Percentiles rank a stretch among this genome's conserved stretches.
These are phyloP conservation scores for Barnardius zonarius DNA, from an alignment of 2,113 vertebrate genomes.

Conservation along the genomic window DNA sequence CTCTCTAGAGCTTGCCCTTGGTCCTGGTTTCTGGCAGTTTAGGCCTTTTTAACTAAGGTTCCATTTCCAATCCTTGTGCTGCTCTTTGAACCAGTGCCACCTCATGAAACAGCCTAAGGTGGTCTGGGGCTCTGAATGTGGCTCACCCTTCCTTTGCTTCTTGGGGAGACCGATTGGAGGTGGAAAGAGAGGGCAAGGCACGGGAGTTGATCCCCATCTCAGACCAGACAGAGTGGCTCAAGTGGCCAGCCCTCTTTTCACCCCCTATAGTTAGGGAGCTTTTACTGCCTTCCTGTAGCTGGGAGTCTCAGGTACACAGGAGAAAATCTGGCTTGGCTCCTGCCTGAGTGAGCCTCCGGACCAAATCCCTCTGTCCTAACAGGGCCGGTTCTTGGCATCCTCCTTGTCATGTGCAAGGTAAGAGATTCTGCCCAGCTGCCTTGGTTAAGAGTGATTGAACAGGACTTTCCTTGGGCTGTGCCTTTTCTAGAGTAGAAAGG, in stretches of 20 bases:
- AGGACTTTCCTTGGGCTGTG: background rate
- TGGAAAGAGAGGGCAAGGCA: background rate
- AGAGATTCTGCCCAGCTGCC: background rate
- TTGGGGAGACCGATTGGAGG: background rate
- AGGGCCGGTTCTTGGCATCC: background rate
- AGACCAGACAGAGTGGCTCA: accelerated
- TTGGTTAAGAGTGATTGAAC: background rate
- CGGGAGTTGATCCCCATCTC: background rate
- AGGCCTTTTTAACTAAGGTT: background rate
- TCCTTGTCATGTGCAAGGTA: background rate
- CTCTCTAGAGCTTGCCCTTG: background rate
- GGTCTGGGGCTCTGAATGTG: background rate
- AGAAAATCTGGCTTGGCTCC: background rate
- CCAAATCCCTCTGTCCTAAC: background rate
- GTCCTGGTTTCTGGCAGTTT: background rate
- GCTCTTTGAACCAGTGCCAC: background rate
- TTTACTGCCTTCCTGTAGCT: background rate
- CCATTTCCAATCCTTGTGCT: background rate
- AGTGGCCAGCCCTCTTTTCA: background rate
- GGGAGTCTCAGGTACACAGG: background rate
- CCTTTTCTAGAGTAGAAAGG: background rate
- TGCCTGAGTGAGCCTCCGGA: background rate
- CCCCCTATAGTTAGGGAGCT: background rate
- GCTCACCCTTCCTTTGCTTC: background rate
- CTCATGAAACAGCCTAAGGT: background rate